Base-by-base conservation (phyloP, 2,888 invertebrate species). In the Gasteruption jaculator region DNA sequence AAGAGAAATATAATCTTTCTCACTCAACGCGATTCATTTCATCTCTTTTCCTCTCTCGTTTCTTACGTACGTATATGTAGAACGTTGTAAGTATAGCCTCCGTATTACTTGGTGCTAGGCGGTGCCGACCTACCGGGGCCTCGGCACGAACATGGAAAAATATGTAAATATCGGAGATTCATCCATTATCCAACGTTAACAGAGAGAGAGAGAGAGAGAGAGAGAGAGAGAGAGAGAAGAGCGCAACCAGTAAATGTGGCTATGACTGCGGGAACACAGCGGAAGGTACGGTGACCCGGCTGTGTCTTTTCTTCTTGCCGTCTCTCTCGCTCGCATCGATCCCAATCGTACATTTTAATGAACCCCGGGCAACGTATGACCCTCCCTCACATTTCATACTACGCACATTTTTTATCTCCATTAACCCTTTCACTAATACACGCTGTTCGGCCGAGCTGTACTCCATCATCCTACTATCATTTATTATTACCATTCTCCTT, bases 61-160 rank as follows among this genome's bases (percentile, higher is more conserved):
- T 19, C 26, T 11, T n/a, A n/a, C n/a, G n/a, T n/a, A n/a, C n/a
- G n/a, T n/a, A n/a, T n/a, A n/a, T n/a, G n/a, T n/a, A n/a, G n/a
- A n/a, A n/a, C 39, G 35, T 18, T 12, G n/a, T 22, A 32, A 20
- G 30, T 29, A 33, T 11, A 21, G 10, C 33, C 37, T 42, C 45
- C 48, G 58, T 53, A 53, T 48, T 53, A 57, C 57, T 57, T 56
- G 54, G 65, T 64, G 54, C 65, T 61, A 59, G 65, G 59, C 57
- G 41, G 63, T 65, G 50, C 63, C 65, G 55, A 58, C 56, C 55
- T 57, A 53, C 41, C 56, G 53, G 44, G 50, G 50, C 57, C 49
- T 41, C 42, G 43, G 50, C 58, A 60, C 56, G 57, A 56, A 62
- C 61, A 60, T 58, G 56, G 58, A 61, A 59, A 63, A 63, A 63